Evolutionary conservation across 2,888 invertebrate species (phyloP).

Genomic region (Heteromurus nitidus): DNA sequence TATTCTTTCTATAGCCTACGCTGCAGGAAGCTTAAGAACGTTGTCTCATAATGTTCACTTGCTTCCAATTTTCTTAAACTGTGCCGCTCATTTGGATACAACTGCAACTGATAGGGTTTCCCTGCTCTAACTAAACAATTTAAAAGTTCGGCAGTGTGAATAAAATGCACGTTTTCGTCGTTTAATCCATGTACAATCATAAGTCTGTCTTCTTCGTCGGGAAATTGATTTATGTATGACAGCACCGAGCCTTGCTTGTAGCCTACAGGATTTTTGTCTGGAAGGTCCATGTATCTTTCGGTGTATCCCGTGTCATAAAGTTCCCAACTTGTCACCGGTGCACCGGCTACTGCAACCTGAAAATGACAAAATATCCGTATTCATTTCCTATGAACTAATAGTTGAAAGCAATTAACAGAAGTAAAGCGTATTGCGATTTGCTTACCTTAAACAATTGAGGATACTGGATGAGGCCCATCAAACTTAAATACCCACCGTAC

Average conservation of each 20-base stretch:
- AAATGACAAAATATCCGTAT: conserved; percentile 41
- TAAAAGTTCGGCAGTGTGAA: conserved; percentile 94
- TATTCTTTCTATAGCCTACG: conserved; percentile 75
- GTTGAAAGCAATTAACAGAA: not conserved
- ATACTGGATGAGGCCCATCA: conserved; percentile 94
- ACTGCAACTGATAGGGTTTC: conserved; percentile 92
- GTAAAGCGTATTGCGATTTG: not conserved
- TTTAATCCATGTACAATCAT: conserved; percentile 97
- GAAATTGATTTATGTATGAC: conserved; percentile 89
- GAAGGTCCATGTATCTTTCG: conserved; percentile 96
- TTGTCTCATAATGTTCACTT: conserved; percentile 97
- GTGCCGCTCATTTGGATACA: conserved; percentile 97
- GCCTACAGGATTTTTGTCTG: conserved; percentile 84
- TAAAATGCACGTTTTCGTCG: conserved; percentile 99
- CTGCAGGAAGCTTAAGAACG: conserved; percentile 92
- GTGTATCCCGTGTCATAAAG: conserved; percentile 99
- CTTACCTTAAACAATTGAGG: conserved; percentile 92
- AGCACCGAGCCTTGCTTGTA: conserved; percentile 91
- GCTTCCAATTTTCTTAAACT: conserved; percentile 94
- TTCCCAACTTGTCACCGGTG: conserved; percentile 97
- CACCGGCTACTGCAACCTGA: conserved; percentile 92
- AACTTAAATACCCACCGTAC: conserved; percentile 97
- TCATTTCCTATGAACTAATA: not conserved
- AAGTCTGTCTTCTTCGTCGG: conserved; percentile 88
- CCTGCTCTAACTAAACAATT: conserved; percentile 93